Conservation (phyloP, 2,888 invertebrate genomes). For the Drosophila demipolita region DNA sequence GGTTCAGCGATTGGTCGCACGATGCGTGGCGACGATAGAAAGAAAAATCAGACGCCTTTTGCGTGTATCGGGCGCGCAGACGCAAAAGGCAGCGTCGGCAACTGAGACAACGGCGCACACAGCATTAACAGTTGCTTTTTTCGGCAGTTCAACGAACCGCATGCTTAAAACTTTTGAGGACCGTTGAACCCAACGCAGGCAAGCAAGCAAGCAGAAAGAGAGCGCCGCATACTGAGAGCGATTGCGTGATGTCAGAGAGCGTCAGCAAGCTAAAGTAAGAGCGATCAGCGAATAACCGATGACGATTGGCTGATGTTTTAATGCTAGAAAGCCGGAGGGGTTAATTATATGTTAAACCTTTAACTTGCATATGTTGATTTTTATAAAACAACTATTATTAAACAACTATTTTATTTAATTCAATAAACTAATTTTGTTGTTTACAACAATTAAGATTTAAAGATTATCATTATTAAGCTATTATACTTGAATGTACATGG, state of each 20-base stretch:
- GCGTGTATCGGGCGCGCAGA: conserved; percentile 75
- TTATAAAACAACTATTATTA: background rate
- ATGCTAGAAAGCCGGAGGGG: conserved; percentile 32
- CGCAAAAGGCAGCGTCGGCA: conserved; percentile 8
- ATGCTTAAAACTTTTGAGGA: conserved; percentile 50
- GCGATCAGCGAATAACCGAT: conserved; percentile 7
- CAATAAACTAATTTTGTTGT: background rate
- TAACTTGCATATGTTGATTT: background rate
- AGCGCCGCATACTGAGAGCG: background rate
- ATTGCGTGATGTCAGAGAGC: background rate
- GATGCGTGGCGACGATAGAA: conserved; percentile 63
- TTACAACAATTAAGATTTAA: background rate
- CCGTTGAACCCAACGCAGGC: conserved; percentile 60
- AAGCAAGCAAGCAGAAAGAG: conserved; percentile 5
- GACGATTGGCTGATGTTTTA: conserved; percentile 18
- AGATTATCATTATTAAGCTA: background rate
- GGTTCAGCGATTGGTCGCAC: conserved; percentile 21
- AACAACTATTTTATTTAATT: background rate
- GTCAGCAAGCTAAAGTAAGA: background rate
- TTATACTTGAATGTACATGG: background rate
- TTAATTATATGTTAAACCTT: background rate
- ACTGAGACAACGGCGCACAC: background rate
- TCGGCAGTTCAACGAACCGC: conserved; percentile 65
- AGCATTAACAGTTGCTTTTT: conserved; percentile 53
- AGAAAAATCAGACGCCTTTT: conserved; percentile 82